Evolutionary conservation across 2,888 invertebrate species (phyloP).

Genomic region (Ceratothoa steindachneri): DNA sequence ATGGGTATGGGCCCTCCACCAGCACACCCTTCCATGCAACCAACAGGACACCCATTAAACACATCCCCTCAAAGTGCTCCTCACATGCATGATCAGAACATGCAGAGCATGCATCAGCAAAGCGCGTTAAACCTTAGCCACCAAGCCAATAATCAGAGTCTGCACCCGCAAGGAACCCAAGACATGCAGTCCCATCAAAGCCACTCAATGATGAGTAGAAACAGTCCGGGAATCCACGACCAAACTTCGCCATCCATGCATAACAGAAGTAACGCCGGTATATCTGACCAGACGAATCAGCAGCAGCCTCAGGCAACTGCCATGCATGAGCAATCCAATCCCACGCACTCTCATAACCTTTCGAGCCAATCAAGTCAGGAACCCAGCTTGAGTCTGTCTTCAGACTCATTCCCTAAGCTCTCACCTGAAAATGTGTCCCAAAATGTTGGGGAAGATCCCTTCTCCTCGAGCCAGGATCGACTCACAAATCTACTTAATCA

Average conservation of each 20-base stretch:
- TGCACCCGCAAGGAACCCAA: not conserved
- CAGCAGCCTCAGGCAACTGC: no score
- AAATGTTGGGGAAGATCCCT: not conserved
- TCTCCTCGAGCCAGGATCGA: not conserved
- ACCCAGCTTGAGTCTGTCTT: not conserved
- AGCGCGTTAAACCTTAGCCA: conserved; percentile 3
- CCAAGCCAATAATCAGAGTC: not conserved
- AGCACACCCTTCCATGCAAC: conserved; percentile 1
- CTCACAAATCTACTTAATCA: not conserved
- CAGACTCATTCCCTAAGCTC: not conserved
- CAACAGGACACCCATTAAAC: conserved; percentile 2
- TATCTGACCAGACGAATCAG: not conserved
- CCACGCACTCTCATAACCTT: not conserved
- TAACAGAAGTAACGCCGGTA: not conserved
- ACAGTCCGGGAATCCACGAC: not conserved
- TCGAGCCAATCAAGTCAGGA: not conserved
- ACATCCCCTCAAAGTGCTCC: not conserved
- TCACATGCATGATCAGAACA: not conserved
- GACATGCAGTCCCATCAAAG: not conserved
- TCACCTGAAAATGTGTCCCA: not conserved
- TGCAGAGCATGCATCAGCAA: conserved; percentile 5
- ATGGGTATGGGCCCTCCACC: conserved; percentile 7
- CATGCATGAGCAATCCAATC: not conserved
- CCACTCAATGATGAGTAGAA: not conserved
- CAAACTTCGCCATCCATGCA: not conserved